Percentiles rank a stretch among this genome's conserved stretches.
Evolutionary conservation across 2,888 invertebrate species (phyloP).

Genomic region (Euzophera pinguis): DNA sequence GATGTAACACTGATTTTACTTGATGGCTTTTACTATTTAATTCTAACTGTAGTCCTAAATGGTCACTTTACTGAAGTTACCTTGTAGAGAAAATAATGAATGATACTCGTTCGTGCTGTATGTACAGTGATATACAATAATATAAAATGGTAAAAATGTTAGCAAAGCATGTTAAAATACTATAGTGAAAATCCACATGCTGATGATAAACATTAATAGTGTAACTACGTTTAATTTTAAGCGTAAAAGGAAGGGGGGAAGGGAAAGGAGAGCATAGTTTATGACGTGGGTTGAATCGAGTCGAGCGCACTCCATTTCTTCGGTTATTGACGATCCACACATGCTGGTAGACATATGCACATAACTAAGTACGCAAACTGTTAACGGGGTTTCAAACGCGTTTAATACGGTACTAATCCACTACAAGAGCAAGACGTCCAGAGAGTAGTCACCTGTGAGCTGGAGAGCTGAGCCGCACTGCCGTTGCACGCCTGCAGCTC

Average conservation of each 20-base stretch:
- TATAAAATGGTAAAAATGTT: too few species aligned
- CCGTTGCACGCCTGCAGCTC: slow-evolving; percentile 56
- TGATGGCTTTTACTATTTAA: too few species aligned
- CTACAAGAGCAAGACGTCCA: slow-evolving; percentile 67
- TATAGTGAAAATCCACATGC: slow-evolving; percentile 40
- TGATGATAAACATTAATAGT: slow-evolving; percentile 30
- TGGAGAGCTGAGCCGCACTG: slow-evolving; percentile 19
- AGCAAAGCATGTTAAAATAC: slow-evolving; percentile 26
- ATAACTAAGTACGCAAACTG: slow-evolving; percentile 64
- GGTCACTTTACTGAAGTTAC: too few species aligned
- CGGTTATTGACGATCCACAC: slow-evolving; percentile 61
- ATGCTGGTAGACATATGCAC: slow-evolving; percentile 67
- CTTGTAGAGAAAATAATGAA: too few species aligned
- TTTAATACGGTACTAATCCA: slow-evolving; percentile 60
- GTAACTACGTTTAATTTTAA: slow-evolving; percentile 29
- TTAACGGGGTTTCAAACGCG: slow-evolving; percentile 56
- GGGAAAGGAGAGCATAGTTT: slow-evolving; percentile 36
- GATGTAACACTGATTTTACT: too few species aligned
- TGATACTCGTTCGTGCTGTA: too few species aligned
- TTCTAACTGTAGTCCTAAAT: too few species aligned
- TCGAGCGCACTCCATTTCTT: slow-evolving; percentile 51
- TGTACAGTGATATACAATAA: too few species aligned
- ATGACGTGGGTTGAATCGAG: slow-evolving; percentile 31
- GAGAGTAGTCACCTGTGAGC: slow-evolving; percentile 65
- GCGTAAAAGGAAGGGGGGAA: slow-evolving; percentile 35